Percentiles rank a stretch among this genome's conserved stretches.
Evolutionary conservation across 2,888 invertebrate species (phyloP).

Genomic region (Eilema caniola): DNA sequence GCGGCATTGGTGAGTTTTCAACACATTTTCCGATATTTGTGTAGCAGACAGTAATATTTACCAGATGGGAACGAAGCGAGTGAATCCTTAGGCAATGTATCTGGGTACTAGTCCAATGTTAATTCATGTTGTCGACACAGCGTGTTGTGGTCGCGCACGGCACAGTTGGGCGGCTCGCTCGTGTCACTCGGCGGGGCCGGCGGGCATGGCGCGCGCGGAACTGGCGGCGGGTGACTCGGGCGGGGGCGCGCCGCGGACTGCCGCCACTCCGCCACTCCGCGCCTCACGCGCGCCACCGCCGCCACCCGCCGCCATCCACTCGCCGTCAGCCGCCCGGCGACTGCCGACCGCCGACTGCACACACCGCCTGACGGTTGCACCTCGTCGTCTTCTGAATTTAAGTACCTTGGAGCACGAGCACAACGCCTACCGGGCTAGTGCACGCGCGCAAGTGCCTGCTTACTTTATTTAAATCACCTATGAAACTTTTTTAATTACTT

Average conservation of each 20-base stretch:
- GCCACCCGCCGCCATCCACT: not conserved
- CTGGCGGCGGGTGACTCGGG: slow-evolving; percentile 37
- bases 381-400: not conserved
- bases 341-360: too few relatives aligned
- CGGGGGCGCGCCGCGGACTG: slow-evolving; percentile 43
- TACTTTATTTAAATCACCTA: slow-evolving; percentile 20
- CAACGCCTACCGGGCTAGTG: not conserved
- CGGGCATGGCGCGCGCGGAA: slow-evolving; percentile 31
- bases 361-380: not conserved
- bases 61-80: slow-evolving; percentile 36
- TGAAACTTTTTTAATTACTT: slow-evolving; percentile 21
- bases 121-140: slow-evolving; percentile 36
- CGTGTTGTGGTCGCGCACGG: slow-evolving; percentile 12
- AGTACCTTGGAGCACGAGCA: not conserved
- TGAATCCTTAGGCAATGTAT: slow-evolving; percentile 34
- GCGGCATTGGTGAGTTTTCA: not conserved
- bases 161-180: not conserved
- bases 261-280: slow-evolving; percentile 19
- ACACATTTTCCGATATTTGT: slow-evolving; percentile 22
- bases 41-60: slow-evolving; percentile 35
- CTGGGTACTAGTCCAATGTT: slow-evolving; percentile 27
- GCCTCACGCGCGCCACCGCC: too few relatives aligned
- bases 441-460: not conserved
- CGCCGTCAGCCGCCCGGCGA: not conserved
- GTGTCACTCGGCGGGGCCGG: slow-evolving; percentile 37